A percentile compares a stretch with the other conserved stretches of the same genome.
These are phyloP conservation scores for Phalacrocorax pelagicus DNA, from an alignment of 2,113 vertebrate genomes.

Conservation along the genomic window DNA sequence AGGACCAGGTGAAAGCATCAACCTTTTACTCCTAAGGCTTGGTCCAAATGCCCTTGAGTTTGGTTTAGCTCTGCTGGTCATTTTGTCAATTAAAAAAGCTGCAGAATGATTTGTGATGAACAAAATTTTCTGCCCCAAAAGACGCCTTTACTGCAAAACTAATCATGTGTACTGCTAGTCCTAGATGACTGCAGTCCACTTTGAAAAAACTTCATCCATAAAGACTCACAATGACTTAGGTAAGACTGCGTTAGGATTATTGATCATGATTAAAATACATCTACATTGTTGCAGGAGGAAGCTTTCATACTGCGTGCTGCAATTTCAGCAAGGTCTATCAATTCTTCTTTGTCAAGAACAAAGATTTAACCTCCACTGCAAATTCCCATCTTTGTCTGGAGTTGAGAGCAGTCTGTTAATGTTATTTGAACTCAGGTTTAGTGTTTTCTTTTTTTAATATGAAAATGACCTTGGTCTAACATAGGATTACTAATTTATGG, in stretches of 20 bases:
- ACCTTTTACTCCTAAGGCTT: background rate
- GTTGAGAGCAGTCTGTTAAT: slow-evolving; percentile 5
- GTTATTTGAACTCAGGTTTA: slow-evolving; percentile 25
- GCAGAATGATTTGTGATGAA: background rate
- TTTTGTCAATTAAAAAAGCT: background rate
- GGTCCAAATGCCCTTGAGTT: background rate
- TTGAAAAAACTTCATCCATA: background rate
- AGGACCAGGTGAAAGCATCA: background rate
- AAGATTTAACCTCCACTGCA: background rate
- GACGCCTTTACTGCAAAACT: background rate
- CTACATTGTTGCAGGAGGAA: background rate
- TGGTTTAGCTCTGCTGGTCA: background rate
- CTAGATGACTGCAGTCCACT: background rate
- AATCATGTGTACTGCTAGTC: background rate
- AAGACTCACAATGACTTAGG: background rate
- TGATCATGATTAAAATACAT: background rate
- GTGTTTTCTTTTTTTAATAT: slow-evolving; percentile 24
- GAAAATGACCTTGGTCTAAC: slow-evolving; percentile 59
- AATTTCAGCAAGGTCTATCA: background rate
- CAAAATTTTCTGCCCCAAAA: background rate
- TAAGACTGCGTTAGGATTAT: background rate
- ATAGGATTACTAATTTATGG: slow-evolving; percentile 60
- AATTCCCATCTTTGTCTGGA: slow-evolving; percentile 36
- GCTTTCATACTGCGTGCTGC: background rate
- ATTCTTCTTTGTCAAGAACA: background rate